Conservation (phyloP, 2,113 vertebrate species). For the Loxodonta africana region DNA sequence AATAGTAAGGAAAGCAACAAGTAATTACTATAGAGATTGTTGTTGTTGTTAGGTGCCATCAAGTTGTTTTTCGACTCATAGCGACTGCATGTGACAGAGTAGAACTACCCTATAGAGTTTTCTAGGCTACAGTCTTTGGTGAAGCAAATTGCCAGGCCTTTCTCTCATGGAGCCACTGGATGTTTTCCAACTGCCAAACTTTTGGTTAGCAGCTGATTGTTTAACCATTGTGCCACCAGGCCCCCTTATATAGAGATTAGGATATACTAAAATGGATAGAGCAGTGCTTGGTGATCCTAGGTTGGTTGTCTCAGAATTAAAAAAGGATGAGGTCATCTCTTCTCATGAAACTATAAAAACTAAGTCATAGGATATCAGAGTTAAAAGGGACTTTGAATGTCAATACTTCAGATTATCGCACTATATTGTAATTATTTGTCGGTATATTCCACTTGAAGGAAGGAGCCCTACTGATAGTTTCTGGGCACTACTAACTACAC, state of each 20-base stretch:
- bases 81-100: too few relatives aligned
- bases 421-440: too few relatives aligned
- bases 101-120: too few relatives aligned
- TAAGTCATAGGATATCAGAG: neutral
- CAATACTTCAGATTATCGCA: neutral
- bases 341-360: neutral
- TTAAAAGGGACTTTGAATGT: neutral
- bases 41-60: too few relatives aligned
- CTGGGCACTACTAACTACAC: rapidly evolving
- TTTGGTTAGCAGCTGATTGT: too few relatives aligned
- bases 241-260: neutral
- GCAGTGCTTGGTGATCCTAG: neutral
- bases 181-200: too few relatives aligned
- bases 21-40: neutral
- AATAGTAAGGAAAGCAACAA: neutral
- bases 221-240: too few relatives aligned
- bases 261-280: neutral
- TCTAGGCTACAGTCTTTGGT: too few relatives aligned
- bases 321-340: neutral
- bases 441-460: neutral
- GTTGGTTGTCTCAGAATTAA: neutral
- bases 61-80: too few relatives aligned
- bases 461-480: neutral
- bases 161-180: too few relatives aligned
- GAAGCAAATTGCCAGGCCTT: too few relatives aligned